Percentiles rank a stretch among this genome's conserved stretches.
These are phyloP conservation scores for Gobiocypris rarus DNA, from an alignment of 2,113 vertebrate genomes.

Conservation along the genomic window DNA sequence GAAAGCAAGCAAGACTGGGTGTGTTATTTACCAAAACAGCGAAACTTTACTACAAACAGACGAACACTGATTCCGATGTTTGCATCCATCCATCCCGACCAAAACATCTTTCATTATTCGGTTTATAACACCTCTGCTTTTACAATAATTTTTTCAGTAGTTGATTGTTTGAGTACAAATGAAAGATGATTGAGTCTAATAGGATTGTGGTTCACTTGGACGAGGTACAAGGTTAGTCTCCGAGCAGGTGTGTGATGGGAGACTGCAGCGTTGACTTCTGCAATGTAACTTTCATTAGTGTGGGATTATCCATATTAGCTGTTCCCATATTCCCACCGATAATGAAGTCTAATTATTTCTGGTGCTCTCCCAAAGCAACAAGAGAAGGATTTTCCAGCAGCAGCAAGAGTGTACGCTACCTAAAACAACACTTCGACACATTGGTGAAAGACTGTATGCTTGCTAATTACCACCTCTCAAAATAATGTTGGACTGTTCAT, in stretches of 20 bases:
- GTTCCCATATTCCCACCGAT: conserved; percentile 39
- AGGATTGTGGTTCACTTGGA: conserved; percentile 21
- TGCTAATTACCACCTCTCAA: not conserved
- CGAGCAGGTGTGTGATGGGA: conserved; percentile 46
- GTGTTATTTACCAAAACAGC: not conserved
- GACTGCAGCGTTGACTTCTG: conserved; percentile 19
- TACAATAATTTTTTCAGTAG: not conserved
- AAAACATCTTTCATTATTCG: not conserved
- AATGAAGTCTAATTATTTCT: conserved; percentile 43
- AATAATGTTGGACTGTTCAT: not conserved
- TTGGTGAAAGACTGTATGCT: not conserved
- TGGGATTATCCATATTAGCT: conserved; percentile 58
- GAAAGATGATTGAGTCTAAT: conserved; percentile 9
- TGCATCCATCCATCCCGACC: not conserved
- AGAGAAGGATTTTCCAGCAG: conserved; percentile 28
- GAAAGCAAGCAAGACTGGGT: no score
- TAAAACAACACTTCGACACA: not conserved
- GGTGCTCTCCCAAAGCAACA: conserved; percentile 22
- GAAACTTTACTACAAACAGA: not conserved
- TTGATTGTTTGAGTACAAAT: conserved; percentile 16
- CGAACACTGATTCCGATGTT: not conserved
- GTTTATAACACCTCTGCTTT: not conserved
- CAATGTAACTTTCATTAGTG: conserved; percentile 36
- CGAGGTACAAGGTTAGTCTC: conserved; percentile 1
- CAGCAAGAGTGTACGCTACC: not conserved